These are phyloP conservation scores for Prionailurus viverrinus DNA, from an alignment of 2,113 vertebrate genomes.

Conservation along the genomic window DNA sequence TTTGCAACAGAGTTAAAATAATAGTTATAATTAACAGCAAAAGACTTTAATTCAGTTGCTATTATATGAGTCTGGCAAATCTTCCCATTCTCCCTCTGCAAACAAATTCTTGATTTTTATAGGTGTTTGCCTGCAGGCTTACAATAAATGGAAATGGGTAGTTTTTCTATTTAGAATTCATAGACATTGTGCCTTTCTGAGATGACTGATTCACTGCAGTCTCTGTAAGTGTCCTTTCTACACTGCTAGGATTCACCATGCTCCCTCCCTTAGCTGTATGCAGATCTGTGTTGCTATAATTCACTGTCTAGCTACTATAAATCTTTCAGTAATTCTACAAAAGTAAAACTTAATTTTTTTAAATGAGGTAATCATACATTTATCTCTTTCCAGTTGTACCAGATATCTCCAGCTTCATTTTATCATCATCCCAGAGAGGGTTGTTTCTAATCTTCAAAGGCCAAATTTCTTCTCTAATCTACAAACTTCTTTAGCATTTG, in stretches of 20 bases:
- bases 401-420: neutral
- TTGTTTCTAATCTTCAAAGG: neutral
- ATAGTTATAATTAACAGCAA: conserved; percentile 44
- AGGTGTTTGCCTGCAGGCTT: neutral
- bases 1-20: neutral
- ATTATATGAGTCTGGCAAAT: neutral
- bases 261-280: neutral
- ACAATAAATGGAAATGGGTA: neutral
- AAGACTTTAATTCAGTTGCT: neutral
- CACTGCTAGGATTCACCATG: neutral
- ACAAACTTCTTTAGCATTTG: neutral
- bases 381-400: neutral
- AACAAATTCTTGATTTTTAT: neutral
- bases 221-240: neutral
- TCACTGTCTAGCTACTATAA: neutral
- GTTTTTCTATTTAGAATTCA: neutral
- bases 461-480: neutral
- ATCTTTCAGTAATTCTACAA: neutral
- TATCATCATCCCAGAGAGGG: neutral
- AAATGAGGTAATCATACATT: neutral
- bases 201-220: neutral
- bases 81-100: neutral
- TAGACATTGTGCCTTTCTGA: neutral
- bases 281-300: neutral
- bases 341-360: neutral